Evolutionary conservation across 2,113 vertebrate species (phyloP), one percentile per base, ranked within the genome.

Genomic region (Centropristis striata): DNA sequence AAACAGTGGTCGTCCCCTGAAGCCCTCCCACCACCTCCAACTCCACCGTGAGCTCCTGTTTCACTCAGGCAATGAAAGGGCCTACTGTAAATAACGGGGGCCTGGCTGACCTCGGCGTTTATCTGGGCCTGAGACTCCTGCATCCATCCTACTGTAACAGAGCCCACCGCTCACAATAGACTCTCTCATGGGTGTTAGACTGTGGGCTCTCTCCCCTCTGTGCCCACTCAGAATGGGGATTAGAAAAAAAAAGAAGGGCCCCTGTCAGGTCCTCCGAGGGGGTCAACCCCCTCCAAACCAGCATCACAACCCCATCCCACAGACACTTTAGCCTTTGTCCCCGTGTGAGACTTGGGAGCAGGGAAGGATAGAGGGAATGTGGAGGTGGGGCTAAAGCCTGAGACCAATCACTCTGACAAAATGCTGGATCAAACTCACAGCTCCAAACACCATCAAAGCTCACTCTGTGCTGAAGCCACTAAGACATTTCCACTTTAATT

Each of bases 21-120:
- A 80, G 92, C 83, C 91, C 69, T 82, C 83, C 80, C 54, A 10
- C 60, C 81, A 71, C 83, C 80, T 69, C 85, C 83, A 80, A 84
- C 63, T 75, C 87, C 58, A 50, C 69, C 47, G 8, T 53, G 81
- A 90, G 93, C 90, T 96, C 95, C 93, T 78, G 89, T 97, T 96
- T 96, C 96, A 94, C 87, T 78, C 58, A 59, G 92, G 92, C 93
- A 85, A 90, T 96, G 95, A 97, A 97, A 96, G 95, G 83, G 81
- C 86, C 93, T 93, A 96, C 96, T 96, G 96, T 97, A 97, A 96
- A 96, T 96, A 96, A 94, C 90, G 92, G 93, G 92, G 93, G 93
- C 91, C 94, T 87, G 80, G 83, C 66, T 94, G 94, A 94, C 96
- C 95, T 94, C 61, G 71, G 67, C 85, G 91, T 94, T 94, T 93